A percentile compares a stretch with the other conserved stretches of the same genome.
Conservation (phyloP, 2,113 vertebrate species). For the Herpetotheres cachinnans region DNA sequence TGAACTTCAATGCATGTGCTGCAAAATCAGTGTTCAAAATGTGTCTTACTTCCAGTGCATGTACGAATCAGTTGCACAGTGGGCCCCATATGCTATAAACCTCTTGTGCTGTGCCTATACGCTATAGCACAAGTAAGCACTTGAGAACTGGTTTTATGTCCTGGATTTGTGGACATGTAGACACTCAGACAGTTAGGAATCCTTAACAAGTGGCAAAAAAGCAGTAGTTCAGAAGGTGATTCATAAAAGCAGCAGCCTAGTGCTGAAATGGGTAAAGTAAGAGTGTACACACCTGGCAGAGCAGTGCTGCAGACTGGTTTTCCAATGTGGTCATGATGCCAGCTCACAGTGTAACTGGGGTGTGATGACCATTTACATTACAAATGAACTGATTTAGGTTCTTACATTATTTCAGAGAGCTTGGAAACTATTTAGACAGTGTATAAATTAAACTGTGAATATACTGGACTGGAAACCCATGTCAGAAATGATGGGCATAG, state of each 20-base stretch:
- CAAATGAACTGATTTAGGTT: background rate
- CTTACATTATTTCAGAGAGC: background rate
- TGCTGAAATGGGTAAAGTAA: background rate
- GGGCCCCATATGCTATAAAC: background rate
- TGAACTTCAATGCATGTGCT: background rate
- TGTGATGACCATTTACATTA: background rate
- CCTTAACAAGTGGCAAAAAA: background rate
- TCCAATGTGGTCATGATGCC: background rate
- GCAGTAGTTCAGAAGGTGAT: background rate
- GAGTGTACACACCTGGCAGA: background rate
- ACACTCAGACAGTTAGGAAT: background rate
- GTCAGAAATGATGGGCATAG: background rate
- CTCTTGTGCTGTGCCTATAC: background rate
- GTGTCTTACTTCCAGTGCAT: background rate
- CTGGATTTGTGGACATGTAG: background rate
- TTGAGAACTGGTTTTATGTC: background rate
- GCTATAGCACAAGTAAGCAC: background rate
- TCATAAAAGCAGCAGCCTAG: background rate
- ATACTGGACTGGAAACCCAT: background rate
- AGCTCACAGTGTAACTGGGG: background rate
- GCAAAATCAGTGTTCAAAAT: background rate
- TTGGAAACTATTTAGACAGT: background rate
- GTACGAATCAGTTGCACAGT: background rate
- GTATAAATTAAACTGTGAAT: background rate
- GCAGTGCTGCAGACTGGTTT: background rate